Percentiles rank a stretch among this genome's conserved stretches.
Conservation (phyloP, 2,888 invertebrate genomes). For the Arctia plantaginis region DNA sequence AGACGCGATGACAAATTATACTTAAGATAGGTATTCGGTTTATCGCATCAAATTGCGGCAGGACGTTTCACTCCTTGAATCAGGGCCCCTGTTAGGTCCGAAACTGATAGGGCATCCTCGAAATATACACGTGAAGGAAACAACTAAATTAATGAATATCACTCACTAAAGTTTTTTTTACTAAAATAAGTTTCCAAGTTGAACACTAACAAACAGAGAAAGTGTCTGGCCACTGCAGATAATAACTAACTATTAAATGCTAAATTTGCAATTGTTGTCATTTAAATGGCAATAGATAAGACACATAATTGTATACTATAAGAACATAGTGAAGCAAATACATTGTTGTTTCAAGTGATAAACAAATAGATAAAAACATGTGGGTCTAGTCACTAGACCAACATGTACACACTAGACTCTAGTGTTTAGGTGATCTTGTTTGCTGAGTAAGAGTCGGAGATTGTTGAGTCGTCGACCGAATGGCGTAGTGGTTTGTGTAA, state of each 20-base stretch:
- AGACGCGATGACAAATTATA: slow-evolving; percentile 5
- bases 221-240: slow-evolving; percentile 41
- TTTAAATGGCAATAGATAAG: slow-evolving; percentile 29
- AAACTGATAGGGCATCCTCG: not conserved
- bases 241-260: slow-evolving; percentile 37
- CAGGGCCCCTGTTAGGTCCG: not conserved
- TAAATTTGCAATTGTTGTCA: slow-evolving; percentile 22
- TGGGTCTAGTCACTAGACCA: too few relatives aligned
- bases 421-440: too few relatives aligned
- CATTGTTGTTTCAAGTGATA: slow-evolving; percentile 15
- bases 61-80: not conserved
- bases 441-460: not conserved
- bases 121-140: not conserved
- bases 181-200: slow-evolving; percentile 15
- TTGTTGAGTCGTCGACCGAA: too few relatives aligned
- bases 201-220: slow-evolving; percentile 32
- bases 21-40: not conserved
- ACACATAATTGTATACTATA: slow-evolving; percentile 33
- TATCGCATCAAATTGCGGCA: not conserved
- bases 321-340: slow-evolving; percentile 20
- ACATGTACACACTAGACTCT: too few relatives aligned
- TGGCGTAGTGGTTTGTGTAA: too few relatives aligned
- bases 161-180: not conserved
- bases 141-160: not conserved
- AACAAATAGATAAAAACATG: not conserved